A percentile compares a stretch with the other conserved stretches of the same genome.
phyloP scores from a whole-genome alignment of 37 sponge, comb jelly and placozoan genomes.

The Theonella swinhoei region DNA sequence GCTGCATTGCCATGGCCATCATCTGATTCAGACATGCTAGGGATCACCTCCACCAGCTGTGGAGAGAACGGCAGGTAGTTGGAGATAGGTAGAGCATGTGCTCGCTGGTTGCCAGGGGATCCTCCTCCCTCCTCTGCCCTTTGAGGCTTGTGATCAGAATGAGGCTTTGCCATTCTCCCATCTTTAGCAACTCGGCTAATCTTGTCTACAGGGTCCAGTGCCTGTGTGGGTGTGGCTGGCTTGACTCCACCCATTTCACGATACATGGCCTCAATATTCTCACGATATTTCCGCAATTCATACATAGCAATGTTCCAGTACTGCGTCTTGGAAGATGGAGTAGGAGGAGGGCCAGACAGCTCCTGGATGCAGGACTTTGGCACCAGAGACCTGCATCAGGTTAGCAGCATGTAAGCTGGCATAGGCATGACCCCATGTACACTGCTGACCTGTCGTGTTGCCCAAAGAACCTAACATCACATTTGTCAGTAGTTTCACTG shows the following conservation, averaged over 20 bases:
- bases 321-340: slow-evolving; percentile 69
- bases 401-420: not conserved
- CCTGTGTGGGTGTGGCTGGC: not conserved
- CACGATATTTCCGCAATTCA: slow-evolving; percentile 72
- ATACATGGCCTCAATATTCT: slow-evolving; percentile 70
- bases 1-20: slow-evolving; percentile 39
- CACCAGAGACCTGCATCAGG: slow-evolving; percentile 52
- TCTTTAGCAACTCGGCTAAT: too few relatives aligned
- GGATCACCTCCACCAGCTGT: slow-evolving; percentile 55
- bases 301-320: slow-evolving; percentile 78
- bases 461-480: slow-evolving; percentile 96
- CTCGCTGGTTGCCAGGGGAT: not conserved
- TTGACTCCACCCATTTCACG: slow-evolving; percentile 23
- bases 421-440: slow-evolving; percentile 2
- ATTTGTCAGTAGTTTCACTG: slow-evolving; percentile 82
- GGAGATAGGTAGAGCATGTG: not conserved
- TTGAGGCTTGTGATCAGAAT: not conserved
- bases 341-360: slow-evolving; percentile 64
- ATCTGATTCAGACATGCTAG: not conserved
- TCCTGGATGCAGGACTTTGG: slow-evolving; percentile 56
- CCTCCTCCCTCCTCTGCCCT: not conserved
- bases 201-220: not conserved
- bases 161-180: not conserved
- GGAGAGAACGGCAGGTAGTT: slow-evolving; percentile 49
- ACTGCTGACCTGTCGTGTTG: slow-evolving; percentile 75